Evolutionary conservation across 2,797 vertebrate species (phyloP).

Genomic region (Hybognathus amarus): DNA sequence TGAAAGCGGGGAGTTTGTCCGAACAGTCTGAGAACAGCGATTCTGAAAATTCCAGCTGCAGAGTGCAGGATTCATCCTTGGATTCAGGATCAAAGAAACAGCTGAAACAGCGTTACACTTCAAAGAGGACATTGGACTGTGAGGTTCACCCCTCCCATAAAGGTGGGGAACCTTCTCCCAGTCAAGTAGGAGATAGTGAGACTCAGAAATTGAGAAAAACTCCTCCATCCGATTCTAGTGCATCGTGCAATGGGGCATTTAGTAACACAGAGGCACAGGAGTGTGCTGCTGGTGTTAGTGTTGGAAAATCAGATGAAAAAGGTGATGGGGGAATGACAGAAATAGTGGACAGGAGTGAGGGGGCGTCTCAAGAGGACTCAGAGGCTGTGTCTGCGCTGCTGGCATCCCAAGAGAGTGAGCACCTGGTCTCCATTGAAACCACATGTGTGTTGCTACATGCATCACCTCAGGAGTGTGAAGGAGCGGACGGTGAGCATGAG

Average conservation of each 20-base stretch:
- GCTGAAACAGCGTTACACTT: slow-evolving; percentile 83
- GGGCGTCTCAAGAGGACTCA: slow-evolving; percentile 79
- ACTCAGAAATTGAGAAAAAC: slow-evolving; percentile 40
- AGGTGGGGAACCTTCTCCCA: slow-evolving; percentile 61
- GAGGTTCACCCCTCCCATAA: slow-evolving; percentile 55
- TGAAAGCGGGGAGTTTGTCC: slow-evolving; percentile 78
- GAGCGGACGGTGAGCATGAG: slow-evolving; percentile 78
- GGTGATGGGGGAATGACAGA: slow-evolving; percentile 9
- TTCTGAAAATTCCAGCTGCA: slow-evolving; percentile 89
- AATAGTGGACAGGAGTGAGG: slow-evolving; percentile 46
- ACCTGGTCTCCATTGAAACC: slow-evolving; percentile 60
- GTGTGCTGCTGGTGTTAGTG: neutral
- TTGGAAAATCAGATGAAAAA: slow-evolving; percentile 43
- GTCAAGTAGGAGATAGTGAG: slow-evolving; percentile 39
- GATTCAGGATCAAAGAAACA: slow-evolving; percentile 90
- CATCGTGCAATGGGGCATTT: slow-evolving; percentile 39
- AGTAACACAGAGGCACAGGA: slow-evolving; percentile 22
- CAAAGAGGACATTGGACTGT: slow-evolving; percentile 81
- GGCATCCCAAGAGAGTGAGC: slow-evolving; percentile 84
- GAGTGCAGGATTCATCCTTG: slow-evolving; percentile 84
- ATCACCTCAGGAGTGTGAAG: slow-evolving; percentile 82
- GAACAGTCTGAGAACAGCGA: slow-evolving; percentile 94
- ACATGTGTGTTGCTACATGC: slow-evolving; percentile 78
- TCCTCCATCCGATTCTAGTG: slow-evolving; percentile 1
- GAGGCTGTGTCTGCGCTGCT: slow-evolving; percentile 87